These are phyloP conservation scores for Dreissena rostriformis DNA, from an alignment of 1,140 invertebrate genomes.

Conservation along the genomic window DNA sequence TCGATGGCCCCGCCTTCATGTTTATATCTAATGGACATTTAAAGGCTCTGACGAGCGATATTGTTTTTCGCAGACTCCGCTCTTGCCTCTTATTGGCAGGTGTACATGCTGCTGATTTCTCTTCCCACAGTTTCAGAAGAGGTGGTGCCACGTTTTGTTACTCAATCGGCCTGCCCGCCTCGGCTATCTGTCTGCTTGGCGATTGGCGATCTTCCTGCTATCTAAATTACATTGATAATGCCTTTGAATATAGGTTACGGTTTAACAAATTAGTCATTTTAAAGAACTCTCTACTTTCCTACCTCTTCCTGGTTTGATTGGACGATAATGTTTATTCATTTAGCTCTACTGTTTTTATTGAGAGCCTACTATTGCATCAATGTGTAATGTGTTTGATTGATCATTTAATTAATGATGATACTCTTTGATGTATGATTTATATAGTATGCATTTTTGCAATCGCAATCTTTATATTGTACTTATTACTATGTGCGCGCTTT, in stretches of 20 bases:
- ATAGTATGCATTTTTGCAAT: not conserved
- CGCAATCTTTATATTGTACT: not conserved
- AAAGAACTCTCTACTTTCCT: not conserved
- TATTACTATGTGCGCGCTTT: conserved; percentile 2
- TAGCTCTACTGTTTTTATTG: too few relatives aligned
- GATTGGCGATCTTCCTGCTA: conserved; percentile 29
- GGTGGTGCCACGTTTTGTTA: conserved; percentile 23
- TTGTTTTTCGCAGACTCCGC: conserved; percentile 1
- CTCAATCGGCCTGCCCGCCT: conserved; percentile 19
- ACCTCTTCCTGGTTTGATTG: not conserved
- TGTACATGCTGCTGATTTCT: not conserved
- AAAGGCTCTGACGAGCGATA: not conserved
- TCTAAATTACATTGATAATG: not conserved
- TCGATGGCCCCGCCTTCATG: conserved; percentile 21
- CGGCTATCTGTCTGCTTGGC: not conserved
- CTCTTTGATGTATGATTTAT: not conserved
- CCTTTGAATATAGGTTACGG: not conserved
- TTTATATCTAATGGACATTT: conserved; percentile 23
- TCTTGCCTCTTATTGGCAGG: not conserved
- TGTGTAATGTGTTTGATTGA: conserved; percentile 20
- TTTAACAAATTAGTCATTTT: not conserved
- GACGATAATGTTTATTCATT: conserved; percentile 11
- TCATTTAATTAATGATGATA: too few relatives aligned
- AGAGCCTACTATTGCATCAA: too few relatives aligned
- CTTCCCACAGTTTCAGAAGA: not conserved